Evolutionary conservation across 2,113 vertebrate genomes (phyloP).

Genomic region (Enhydra lutris): DNA sequence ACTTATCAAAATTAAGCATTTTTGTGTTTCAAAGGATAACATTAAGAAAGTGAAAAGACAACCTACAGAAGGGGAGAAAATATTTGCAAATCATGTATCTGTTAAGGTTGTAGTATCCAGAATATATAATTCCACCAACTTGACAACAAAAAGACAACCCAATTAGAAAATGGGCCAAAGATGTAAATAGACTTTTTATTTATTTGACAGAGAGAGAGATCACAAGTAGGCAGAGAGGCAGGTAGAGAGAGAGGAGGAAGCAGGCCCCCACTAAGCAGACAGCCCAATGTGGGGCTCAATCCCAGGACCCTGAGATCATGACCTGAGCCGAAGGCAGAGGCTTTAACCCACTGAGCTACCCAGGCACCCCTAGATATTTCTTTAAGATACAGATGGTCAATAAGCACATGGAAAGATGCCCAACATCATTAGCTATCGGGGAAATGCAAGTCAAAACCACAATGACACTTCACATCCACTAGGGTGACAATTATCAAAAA

Average conservation of each 20-base stretch:
- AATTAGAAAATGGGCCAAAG: not conserved
- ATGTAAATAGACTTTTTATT: not conserved
- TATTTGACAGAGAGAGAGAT: too few species aligned
- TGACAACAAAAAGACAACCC: not conserved
- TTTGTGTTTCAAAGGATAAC: not conserved
- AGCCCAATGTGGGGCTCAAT: too few species aligned
- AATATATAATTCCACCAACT: not conserved
- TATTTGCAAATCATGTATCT: not conserved
- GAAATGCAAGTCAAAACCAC: conserved; percentile 9
- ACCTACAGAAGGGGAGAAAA: not conserved
- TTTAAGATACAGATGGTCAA: not conserved
- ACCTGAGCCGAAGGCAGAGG: too few species aligned
- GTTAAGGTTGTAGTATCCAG: not conserved
- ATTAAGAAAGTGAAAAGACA: not conserved
- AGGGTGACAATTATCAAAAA: not conserved
- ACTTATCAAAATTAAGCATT: not conserved
- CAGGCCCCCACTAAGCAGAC: too few species aligned
- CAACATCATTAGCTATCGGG: not conserved
- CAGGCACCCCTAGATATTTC: not conserved
- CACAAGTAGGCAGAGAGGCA: too few species aligned
- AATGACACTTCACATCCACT: not conserved
- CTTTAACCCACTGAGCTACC: too few species aligned
- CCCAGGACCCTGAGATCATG: too few species aligned
- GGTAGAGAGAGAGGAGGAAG: too few species aligned
- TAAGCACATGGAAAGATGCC: not conserved